A percentile compares a stretch with the other conserved stretches of the same genome.
phyloP scores from a whole-genome alignment of 2,888 invertebrate genomes.

The Lasioglossum malachurum region DNA sequence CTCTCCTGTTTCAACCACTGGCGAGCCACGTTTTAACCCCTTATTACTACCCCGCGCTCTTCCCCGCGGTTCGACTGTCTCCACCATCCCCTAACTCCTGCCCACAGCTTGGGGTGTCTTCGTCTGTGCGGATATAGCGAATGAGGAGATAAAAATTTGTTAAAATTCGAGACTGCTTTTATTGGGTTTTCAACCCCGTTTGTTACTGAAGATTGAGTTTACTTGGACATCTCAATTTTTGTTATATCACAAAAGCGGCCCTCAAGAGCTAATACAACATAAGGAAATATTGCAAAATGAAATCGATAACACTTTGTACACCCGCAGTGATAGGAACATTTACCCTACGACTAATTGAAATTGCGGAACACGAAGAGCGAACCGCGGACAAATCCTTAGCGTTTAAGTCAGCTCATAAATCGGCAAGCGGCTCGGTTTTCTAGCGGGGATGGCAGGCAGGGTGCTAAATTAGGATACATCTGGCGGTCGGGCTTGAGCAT shows the following conservation, averaged over 20 bases:
- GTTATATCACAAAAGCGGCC: too few species aligned
- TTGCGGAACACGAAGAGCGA: too few species aligned
- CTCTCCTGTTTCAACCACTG: not conserved
- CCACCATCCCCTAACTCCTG: conserved; percentile 33
- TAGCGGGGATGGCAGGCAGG: not conserved
- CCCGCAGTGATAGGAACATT: too few species aligned
- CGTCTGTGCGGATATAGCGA: not conserved
- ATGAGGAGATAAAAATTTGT: not conserved
- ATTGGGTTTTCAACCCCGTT: not conserved
- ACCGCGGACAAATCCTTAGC: too few species aligned
- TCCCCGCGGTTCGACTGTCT: conserved; percentile 36
- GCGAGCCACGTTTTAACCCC: conserved; percentile 37
- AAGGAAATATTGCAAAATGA: too few species aligned
- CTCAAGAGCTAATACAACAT: too few species aligned
- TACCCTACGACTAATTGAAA: too few species aligned
- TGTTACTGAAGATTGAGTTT: not conserved
- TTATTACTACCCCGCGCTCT: conserved; percentile 20
- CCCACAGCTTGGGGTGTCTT: conserved; percentile 7
- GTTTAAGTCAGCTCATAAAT: not conserved
- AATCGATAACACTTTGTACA: too few species aligned
- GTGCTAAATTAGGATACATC: conserved; percentile 6
- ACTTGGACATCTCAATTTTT: too few species aligned
- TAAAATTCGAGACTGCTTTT: not conserved
- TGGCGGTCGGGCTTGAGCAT: not conserved
- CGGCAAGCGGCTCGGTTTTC: not conserved